A percentile compares a stretch with the other conserved stretches of the same genome.
These are phyloP conservation scores for Gymnorhina tibicen DNA, from an alignment of 2,113 vertebrate genomes.

Conservation along the genomic window DNA sequence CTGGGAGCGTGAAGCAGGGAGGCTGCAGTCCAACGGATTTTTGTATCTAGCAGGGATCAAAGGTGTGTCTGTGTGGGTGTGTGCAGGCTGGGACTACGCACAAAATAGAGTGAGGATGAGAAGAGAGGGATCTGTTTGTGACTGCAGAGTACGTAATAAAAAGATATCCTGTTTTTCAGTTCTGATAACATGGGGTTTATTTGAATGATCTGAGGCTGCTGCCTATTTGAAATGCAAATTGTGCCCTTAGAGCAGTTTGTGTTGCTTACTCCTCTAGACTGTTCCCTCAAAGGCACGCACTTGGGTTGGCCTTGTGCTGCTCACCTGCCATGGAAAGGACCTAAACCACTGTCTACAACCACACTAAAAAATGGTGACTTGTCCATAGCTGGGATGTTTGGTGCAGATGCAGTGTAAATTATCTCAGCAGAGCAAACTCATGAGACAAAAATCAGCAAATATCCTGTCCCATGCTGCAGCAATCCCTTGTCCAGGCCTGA, in stretches of 20 bases:
- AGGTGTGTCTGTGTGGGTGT: conserved; percentile 9
- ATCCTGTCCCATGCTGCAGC: not conserved
- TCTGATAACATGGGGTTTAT: conserved; percentile 32
- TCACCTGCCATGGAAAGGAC: not conserved
- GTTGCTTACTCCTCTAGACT: conserved; percentile 20
- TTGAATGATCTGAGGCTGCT: conserved; percentile 40
- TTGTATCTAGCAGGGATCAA: conserved; percentile 12
- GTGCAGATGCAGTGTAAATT: not conserved
- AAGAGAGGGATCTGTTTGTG: conserved; percentile 33
- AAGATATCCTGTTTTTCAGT: conserved; percentile 12
- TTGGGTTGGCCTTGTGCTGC: not conserved
- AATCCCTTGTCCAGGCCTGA: not conserved
- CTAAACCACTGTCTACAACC: not conserved
- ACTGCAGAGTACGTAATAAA: not conserved
- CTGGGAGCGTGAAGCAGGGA: not conserved
- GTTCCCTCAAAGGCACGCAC: not conserved
- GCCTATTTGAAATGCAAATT: conserved; percentile 58
- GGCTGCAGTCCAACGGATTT: not conserved
- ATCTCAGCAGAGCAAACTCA: not conserved
- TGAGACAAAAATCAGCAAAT: not conserved
- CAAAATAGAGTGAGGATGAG: not conserved
- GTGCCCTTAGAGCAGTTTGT: conserved; percentile 42
- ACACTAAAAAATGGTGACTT: not conserved
- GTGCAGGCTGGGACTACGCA: not conserved
- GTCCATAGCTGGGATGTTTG: not conserved